phyloP scores from a whole-genome alignment of 2,888 invertebrate species.

The Calameuta pallipes region DNA sequence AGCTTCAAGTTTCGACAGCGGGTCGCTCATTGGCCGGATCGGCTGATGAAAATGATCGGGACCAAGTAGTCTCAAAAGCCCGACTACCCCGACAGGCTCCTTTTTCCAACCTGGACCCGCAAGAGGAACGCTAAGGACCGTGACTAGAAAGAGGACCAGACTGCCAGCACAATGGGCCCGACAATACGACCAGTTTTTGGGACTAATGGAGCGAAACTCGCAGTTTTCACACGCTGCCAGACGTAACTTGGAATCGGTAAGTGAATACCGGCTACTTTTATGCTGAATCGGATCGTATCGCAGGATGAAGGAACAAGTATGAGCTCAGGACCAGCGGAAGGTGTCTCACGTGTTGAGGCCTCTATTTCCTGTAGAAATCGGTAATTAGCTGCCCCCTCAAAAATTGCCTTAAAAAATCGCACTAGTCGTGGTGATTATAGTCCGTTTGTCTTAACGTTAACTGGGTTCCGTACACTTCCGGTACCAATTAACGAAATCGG shows the following conservation, averaged over 20 bases:
- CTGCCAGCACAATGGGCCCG: conserved; percentile 37
- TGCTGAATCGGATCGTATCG: conserved; percentile 7
- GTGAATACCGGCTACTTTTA: background rate
- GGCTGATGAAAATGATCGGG: background rate
- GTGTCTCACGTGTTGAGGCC: conserved; percentile 4
- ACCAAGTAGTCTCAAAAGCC: background rate
- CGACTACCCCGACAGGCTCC: background rate
- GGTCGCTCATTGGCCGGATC: background rate
- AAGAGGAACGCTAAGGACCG: conserved; percentile 25
- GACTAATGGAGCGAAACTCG: conserved; percentile 52
- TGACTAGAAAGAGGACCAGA: conserved; percentile 21
- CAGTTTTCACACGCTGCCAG: conserved; percentile 55
- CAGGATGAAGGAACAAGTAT: background rate
- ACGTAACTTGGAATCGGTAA: conserved; percentile 21
- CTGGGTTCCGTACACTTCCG: background rate
- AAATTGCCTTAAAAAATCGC: conserved; percentile 43
- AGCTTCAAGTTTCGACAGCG: background rate
- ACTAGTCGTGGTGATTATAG: background rate
- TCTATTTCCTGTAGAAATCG: conserved; percentile 13
- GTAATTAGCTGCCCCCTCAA: conserved; percentile 47
- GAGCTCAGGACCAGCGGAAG: background rate
- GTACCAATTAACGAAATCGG: background rate
- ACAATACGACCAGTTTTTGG: conserved; percentile 46
- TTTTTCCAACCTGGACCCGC: background rate
- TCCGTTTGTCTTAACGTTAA: background rate